Base-by-base conservation (phyloP, 2,888 invertebrate genomes). In the Horisme vitalbata region DNA sequence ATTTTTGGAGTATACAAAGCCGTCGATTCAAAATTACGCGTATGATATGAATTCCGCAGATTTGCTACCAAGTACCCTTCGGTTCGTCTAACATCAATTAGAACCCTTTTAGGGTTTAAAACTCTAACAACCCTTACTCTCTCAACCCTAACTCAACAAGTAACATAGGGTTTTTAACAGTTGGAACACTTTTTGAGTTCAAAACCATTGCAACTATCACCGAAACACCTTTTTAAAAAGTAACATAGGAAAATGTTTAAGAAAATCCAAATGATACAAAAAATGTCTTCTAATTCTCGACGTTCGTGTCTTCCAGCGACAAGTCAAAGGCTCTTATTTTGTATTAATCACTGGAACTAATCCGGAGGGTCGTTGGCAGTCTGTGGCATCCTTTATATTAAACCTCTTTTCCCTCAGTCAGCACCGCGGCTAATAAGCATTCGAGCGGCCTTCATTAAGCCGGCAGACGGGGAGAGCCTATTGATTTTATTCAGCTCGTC, bases 401-500 rank as follows among this genome's bases (percentile, higher is more conserved):
- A 73, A 72, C 63, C 37, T 24, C 70, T 71, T 75, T 18, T 67
- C 58, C 59, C 54, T 52, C 56, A 76, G 71, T 77, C 77, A 76
- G 78, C 72, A 62, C 47, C 62, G 61, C 56, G 65, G 68, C 69
- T 79, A 83, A 83, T 83, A 84, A 84, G 77, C 76, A 71, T 77
- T 72, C 68, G 71, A 74, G 71, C 78, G 65, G 67, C 68, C 69
- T 78, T 84, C 80, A 83, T 83, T 81, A 83, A 79, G 75, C 70
- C 72, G 68, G 58, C 61, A 61, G 70, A 52, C 58, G 61, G 64
- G 61, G 61, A 61, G 59, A 61, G 61, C 57, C 69, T 81, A 85
- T 86, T 79, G 85, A 83, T 84, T 84, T 82, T 75, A 72, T 72
- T 79, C 75, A 75, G 69, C 63, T 68, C 61, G 57, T 72, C 61